A percentile compares a stretch with the other conserved stretches of the same genome.
Conservation (phyloP, 2,888 invertebrate genomes). For the Diachrysia chrysitis region DNA sequence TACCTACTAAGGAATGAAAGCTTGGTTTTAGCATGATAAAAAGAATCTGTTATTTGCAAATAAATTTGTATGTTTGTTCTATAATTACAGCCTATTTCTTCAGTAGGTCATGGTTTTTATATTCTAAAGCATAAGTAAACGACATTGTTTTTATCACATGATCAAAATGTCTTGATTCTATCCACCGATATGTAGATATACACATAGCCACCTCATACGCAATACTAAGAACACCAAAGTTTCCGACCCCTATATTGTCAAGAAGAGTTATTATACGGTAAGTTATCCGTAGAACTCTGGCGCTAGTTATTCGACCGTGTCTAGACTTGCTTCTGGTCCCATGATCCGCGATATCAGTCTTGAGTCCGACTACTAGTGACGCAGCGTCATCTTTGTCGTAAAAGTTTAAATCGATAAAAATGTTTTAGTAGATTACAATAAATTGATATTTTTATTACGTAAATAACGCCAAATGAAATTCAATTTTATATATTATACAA, state of each 20-base stretch:
- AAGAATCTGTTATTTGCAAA: not conserved
- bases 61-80: too few species aligned
- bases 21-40: not conserved
- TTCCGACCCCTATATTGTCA: constrained; percentile 1
- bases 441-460: too few species aligned
- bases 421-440: too few species aligned
- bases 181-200: too few species aligned
- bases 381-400: not conserved
- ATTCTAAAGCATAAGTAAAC: not conserved
- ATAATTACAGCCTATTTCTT: not conserved
- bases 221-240: not conserved
- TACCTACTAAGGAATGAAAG: not conserved
- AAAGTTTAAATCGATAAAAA: too few species aligned
- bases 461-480: too few species aligned
- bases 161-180: too few species aligned
- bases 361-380: not conserved
- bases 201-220: not conserved
- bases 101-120: not conserved
- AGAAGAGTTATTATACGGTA: not conserved
- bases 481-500: too few species aligned
- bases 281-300: not conserved
- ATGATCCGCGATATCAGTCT: not conserved
- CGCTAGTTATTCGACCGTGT: constrained; percentile 4
- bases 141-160: not conserved
- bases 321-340: not conserved